A percentile compares a stretch with the other conserved stretches of the same genome.
These are phyloP conservation scores for Chrysogorgia sp. DNA, from an alignment of 92 coral and sea anemone species.

Conservation along the genomic window DNA sequence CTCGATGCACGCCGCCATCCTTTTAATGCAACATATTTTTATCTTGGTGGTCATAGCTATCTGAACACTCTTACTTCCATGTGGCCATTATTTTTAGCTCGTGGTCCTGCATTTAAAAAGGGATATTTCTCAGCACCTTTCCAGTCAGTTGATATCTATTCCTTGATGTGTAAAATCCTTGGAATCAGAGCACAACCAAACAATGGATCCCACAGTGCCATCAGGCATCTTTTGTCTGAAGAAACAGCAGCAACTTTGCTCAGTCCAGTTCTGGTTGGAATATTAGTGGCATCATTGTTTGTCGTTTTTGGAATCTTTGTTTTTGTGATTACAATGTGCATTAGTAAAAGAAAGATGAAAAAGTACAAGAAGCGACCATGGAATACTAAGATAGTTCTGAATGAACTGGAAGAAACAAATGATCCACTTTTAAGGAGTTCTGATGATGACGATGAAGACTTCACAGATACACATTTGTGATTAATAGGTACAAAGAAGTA, in stretches of 20 bases:
- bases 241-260: background rate
- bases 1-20: constrained; percentile 5
- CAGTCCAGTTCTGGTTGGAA: constrained; percentile 16
- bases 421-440: too few relatives aligned
- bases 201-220: constrained; percentile 68
- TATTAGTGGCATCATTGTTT: background rate
- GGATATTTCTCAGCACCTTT: constrained; percentile 63
- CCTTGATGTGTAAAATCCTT: constrained; percentile 72
- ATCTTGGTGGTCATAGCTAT: constrained; percentile 77
- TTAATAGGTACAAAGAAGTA: too few relatives aligned
- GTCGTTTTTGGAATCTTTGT: constrained; percentile 6
- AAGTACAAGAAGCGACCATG: background rate
- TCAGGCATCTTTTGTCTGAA: background rate
- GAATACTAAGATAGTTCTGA: constrained; percentile 11
- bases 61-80: constrained; percentile 57
- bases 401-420: constrained; percentile 18
- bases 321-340: background rate
- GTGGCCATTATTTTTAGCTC: constrained; percentile 75
- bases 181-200: constrained; percentile 71
- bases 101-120: constrained; percentile 81
- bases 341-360: constrained; percentile 6
- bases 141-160: constrained; percentile 69
- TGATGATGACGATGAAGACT: too few relatives aligned
- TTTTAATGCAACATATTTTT: background rate
- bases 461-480: too few relatives aligned